Evolutionary conservation across 2,888 invertebrate genomes (phyloP).

Genomic region (Loripinus fragilis): DNA sequence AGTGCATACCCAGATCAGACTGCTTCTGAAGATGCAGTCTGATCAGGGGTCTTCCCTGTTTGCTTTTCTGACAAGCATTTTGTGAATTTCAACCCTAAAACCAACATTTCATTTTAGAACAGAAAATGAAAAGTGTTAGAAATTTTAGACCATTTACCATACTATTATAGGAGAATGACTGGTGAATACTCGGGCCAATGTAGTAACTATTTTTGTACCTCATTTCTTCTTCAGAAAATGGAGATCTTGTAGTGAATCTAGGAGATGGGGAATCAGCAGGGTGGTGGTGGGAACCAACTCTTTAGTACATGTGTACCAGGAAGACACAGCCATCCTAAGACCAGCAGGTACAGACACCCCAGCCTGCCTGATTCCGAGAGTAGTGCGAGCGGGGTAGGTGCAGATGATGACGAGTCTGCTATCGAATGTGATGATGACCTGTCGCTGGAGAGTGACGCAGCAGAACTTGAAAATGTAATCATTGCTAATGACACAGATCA

Average conservation of each 20-base stretch:
- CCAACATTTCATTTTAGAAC: too few species aligned
- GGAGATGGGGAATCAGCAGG: slow-evolving; percentile 4
- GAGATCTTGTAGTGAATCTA: not conserved
- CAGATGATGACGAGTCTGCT: slow-evolving; percentile 45
- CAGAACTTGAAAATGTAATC: slow-evolving; percentile 52
- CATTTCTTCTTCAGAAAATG: too few species aligned
- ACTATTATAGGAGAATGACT: too few species aligned
- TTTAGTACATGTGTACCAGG: slow-evolving; percentile 3
- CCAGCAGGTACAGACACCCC: slow-evolving; percentile 36
- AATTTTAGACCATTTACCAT: too few species aligned
- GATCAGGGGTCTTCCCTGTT: too few species aligned
- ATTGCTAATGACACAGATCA: slow-evolving; percentile 49
- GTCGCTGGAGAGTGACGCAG: slow-evolving; percentile 43
- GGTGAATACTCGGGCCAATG: too few species aligned
- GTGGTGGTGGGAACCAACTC: not conserved
- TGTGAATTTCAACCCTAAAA: too few species aligned
- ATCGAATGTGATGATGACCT: slow-evolving; percentile 25
- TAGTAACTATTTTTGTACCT: too few species aligned
- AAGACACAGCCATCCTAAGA: not conserved
- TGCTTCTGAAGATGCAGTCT: too few species aligned
- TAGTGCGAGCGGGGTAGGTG: slow-evolving; percentile 37
- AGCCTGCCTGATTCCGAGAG: slow-evolving; percentile 51
- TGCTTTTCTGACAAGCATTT: too few species aligned
- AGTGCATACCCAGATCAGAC: too few species aligned
- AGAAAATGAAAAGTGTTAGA: too few species aligned